Evolutionary conservation across 2,113 vertebrate species (phyloP).

Genomic region (Nothobranchius furzeri): DNA sequence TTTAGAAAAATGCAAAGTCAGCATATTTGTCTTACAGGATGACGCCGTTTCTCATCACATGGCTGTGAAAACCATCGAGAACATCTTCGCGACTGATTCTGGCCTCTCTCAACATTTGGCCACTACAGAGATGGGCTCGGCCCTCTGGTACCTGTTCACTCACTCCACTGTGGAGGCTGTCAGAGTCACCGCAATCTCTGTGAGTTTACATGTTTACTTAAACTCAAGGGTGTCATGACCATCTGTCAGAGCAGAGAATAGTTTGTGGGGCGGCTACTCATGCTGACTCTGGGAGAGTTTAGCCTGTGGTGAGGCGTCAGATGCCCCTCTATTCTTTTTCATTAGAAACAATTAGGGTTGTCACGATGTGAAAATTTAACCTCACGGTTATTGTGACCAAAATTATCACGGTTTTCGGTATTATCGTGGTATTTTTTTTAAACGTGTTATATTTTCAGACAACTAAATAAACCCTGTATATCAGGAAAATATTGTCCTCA

Average conservation of each 20-base stretch:
- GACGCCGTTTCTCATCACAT: slow-evolving; percentile 89
- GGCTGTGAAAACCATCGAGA: slow-evolving; percentile 91
- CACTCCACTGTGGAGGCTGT: slow-evolving; percentile 88
- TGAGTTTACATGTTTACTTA: slow-evolving; percentile 67
- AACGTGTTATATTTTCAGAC: too few species aligned
- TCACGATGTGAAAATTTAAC: too few species aligned
- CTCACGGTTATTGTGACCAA: too few species aligned
- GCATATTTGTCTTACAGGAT: slow-evolving; percentile 76
- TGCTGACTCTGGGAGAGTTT: too few species aligned
- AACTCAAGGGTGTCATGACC: background rate
- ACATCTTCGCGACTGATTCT: slow-evolving; percentile 84
- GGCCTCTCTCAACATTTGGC: slow-evolving; percentile 84
- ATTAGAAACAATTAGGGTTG: too few species aligned
- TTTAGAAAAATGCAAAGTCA: background rate
- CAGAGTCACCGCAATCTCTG: slow-evolving; percentile 89
- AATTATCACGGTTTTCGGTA: too few species aligned
- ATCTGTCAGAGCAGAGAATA: background rate
- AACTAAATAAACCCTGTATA: too few species aligned
- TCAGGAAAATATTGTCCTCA: too few species aligned
- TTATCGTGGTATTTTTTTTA: too few species aligned
- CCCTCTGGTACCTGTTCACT: slow-evolving; percentile 91
- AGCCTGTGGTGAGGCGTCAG: too few species aligned
- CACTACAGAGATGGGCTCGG: slow-evolving; percentile 85
- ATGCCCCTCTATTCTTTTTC: too few species aligned
- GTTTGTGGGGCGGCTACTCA: too few species aligned